Conservation (phyloP, 1,140 invertebrate species). For the Chelonus insularis region DNA sequence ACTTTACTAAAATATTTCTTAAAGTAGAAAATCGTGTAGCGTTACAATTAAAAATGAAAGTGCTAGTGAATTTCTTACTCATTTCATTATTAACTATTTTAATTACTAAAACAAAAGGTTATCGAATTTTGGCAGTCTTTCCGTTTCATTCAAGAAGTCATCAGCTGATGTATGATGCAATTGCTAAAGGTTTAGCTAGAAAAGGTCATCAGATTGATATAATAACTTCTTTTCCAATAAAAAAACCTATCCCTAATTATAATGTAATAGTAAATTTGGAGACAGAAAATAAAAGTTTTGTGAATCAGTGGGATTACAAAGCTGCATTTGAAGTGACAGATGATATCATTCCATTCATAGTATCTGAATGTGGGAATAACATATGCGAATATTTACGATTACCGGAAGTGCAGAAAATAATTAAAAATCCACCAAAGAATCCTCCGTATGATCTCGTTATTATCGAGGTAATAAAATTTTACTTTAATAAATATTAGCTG, state of each 20-base stretch:
- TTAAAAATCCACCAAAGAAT: slow-evolving; percentile 40
- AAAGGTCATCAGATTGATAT: slow-evolving; percentile 47
- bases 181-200: slow-evolving; percentile 40
- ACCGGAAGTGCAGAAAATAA: slow-evolving; percentile 35
- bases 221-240: slow-evolving; percentile 37
- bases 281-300: neutral
- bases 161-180: slow-evolving; percentile 39
- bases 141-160: slow-evolving; percentile 41
- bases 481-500: too few relatives aligned
- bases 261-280: slow-evolving; percentile 30
- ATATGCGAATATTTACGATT: slow-evolving; percentile 26
- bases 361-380: neutral
- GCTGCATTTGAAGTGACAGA: neutral
- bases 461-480: slow-evolving; percentile 40
- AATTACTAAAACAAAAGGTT: too few relatives aligned
- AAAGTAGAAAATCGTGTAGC: too few relatives aligned
- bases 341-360: neutral
- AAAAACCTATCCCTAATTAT: slow-evolving; percentile 37
- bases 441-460: slow-evolving; percentile 44
- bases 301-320: slow-evolving; percentile 13
- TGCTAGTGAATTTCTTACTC: too few relatives aligned
- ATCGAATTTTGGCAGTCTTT: slow-evolving; percentile 43
- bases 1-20: too few relatives aligned
- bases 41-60: neutral
- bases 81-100: too few relatives aligned